Evolutionary conservation across 2,113 vertebrate species (phyloP).

Genomic region (Gadus macrocephalus): DNA sequence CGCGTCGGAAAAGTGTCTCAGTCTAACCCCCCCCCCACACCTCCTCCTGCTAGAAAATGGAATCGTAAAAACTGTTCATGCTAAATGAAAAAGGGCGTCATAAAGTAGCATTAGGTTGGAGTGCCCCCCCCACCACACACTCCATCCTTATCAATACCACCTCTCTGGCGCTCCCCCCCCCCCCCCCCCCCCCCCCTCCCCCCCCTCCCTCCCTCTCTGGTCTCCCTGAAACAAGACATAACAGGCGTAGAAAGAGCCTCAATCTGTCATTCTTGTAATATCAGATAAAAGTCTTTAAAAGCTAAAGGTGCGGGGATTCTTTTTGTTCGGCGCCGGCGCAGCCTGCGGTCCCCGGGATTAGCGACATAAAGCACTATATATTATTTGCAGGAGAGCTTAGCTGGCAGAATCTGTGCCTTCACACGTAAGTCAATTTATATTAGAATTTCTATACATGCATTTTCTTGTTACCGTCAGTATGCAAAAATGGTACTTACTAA

Average conservation of each 20-base stretch:
- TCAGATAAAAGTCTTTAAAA: conserved; percentile 77
- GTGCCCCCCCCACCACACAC: conserved; percentile 62
- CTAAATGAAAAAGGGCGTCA: conserved; percentile 72
- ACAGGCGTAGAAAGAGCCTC: conserved; percentile 69
- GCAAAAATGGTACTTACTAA: conserved; percentile 98
- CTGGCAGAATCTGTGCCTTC: conserved; percentile 85
- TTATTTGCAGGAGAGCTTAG: conserved; percentile 95
- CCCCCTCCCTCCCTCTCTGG: conserved; percentile 18
- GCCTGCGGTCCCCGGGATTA: conserved; percentile 79
- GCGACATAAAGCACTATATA: conserved; percentile 89
- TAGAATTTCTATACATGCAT: conserved; percentile 99
- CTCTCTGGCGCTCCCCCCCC: conserved; percentile 45
- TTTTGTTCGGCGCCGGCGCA: conserved; percentile 31
- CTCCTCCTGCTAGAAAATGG: conserved; percentile 63
- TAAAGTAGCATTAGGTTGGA: conserved; percentile 70
- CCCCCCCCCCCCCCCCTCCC: conserved; percentile 35
- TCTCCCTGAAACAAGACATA: conserved; percentile 66
- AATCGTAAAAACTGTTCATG: conserved; percentile 72
- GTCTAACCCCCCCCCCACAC: neutral
- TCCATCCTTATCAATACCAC: conserved; percentile 68
- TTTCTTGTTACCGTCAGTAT: conserved; percentile 99
- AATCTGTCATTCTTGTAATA: conserved; percentile 72
- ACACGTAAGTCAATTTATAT: conserved; percentile 99
- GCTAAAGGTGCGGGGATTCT: conserved; percentile 57
- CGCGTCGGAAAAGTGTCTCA: neutral